Evolutionary conservation across 2,888 invertebrate genomes (phyloP).

Genomic region (Germaria angustata): DNA sequence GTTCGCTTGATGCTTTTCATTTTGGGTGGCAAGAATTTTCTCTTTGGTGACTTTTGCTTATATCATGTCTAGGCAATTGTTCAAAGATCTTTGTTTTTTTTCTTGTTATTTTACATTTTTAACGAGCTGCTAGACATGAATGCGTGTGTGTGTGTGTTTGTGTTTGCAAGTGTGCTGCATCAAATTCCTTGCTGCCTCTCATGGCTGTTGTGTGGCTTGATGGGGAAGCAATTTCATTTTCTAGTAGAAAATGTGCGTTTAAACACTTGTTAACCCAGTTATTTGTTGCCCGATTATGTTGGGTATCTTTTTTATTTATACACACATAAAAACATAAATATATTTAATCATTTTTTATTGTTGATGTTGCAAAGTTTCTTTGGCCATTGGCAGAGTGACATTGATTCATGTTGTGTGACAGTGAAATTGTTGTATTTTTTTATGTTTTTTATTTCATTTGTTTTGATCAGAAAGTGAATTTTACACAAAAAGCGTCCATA

Average conservation of each 20-base stretch:
- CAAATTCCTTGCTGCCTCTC: background rate
- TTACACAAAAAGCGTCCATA: background rate
- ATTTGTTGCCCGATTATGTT: background rate
- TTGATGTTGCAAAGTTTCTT: slow-evolving; percentile 31
- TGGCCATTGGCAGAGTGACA: slow-evolving; percentile 61
- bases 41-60: background rate
- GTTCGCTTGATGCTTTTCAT: background rate
- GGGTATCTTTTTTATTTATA: background rate
- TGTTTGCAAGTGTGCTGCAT: background rate
- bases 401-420: slow-evolving; percentile 61
- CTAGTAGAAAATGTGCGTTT: slow-evolving; percentile 59
- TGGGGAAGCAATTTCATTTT: slow-evolving; percentile 59
- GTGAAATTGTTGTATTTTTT: slow-evolving; percentile 50
- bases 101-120: background rate
- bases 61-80: slow-evolving; percentile 25
- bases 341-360: background rate
- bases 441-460: slow-evolving; percentile 16
- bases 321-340: too few relatives aligned
- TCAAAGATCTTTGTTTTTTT: background rate
- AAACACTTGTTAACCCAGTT: slow-evolving; percentile 65
- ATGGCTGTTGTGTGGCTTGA: slow-evolving; percentile 23
- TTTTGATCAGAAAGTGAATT: slow-evolving; percentile 51
- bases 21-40: slow-evolving; percentile 60
- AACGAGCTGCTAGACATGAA: slow-evolving; percentile 4
- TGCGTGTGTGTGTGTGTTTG: background rate